A percentile compares a stretch with the other conserved stretches of the same genome.
phyloP scores from a whole-genome alignment of 2,888 invertebrate species.

The Plebejus melissa region DNA sequence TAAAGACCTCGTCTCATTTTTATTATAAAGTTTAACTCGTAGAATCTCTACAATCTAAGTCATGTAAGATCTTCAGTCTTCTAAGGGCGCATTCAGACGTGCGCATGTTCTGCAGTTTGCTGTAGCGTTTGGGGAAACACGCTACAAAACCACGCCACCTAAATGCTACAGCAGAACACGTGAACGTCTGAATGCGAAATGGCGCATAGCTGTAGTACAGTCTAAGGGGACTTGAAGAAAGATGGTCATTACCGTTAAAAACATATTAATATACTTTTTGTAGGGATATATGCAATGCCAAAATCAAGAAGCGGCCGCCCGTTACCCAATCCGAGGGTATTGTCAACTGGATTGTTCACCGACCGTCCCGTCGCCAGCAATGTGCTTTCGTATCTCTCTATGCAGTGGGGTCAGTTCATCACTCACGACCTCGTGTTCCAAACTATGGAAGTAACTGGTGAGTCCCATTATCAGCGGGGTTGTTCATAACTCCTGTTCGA shows the following conservation, averaged over 20 bases:
- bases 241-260: background rate
- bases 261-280: background rate
- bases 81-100: too few relatives aligned
- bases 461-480: constrained; percentile 30
- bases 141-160: too few relatives aligned
- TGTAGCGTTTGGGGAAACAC: too few relatives aligned
- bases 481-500: too few relatives aligned
- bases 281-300: constrained; percentile 74
- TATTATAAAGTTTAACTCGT: too few relatives aligned
- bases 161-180: too few relatives aligned
- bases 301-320: constrained; percentile 71
- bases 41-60: too few relatives aligned
- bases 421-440: constrained; percentile 83
- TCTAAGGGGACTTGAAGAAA: background rate
- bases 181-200: too few relatives aligned
- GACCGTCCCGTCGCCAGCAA: constrained; percentile 71
- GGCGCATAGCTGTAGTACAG: too few relatives aligned
- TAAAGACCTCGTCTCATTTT: too few relatives aligned
- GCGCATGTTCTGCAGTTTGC: too few relatives aligned
- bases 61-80: too few relatives aligned
- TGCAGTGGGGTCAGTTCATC: constrained; percentile 87
- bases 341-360: constrained; percentile 81
- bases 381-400: constrained; percentile 78
- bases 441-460: constrained; percentile 80
- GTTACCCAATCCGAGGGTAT: constrained; percentile 81